Evolutionary conservation across 2,888 invertebrate species (phyloP).

Genomic region (Brassicogethes aeneus): DNA sequence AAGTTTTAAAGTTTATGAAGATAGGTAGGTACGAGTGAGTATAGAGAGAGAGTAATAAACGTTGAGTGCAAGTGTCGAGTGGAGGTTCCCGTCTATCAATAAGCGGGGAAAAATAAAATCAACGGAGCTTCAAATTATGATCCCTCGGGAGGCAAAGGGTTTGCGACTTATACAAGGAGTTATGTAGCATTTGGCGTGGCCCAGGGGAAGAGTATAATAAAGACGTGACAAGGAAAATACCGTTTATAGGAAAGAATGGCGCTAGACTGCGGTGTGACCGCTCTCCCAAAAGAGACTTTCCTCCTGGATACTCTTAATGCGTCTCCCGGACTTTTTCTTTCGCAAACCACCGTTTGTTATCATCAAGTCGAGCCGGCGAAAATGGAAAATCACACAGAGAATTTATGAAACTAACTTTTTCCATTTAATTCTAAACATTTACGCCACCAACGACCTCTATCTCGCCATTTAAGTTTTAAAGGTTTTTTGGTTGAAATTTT

Average conservation of each 20-base stretch:
- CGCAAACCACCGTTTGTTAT: slow-evolving; percentile 33
- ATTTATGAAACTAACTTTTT: slow-evolving; percentile 32
- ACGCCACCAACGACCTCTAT: too few relatives aligned
- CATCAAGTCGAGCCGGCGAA: slow-evolving; percentile 27
- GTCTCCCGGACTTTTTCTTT: slow-evolving; percentile 30
- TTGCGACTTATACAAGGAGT: slow-evolving; percentile 43
- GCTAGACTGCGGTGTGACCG: slow-evolving; percentile 26
- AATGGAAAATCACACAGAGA: slow-evolving; percentile 30
- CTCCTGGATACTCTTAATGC: slow-evolving; percentile 26
- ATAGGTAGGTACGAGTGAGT: too few relatives aligned
- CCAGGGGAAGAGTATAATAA: slow-evolving; percentile 43
- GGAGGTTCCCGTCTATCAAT: slow-evolving; percentile 11
- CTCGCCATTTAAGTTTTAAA: too few relatives aligned
- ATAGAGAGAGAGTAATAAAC: too few relatives aligned
- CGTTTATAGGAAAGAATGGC: slow-evolving; percentile 39
- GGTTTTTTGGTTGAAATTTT: too few relatives aligned
- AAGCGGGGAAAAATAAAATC: slow-evolving; percentile 22
- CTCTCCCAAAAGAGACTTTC: slow-evolving; percentile 27
- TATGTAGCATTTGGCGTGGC: slow-evolving; percentile 42
- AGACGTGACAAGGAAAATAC: slow-evolving; percentile 42
- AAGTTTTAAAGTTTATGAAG: too few relatives aligned
- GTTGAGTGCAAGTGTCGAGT: too few relatives aligned
- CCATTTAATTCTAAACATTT: slow-evolving; percentile 32
- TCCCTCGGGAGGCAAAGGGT: slow-evolving; percentile 30
- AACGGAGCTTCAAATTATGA: slow-evolving; percentile 31